Conservation (phyloP, 2,797 vertebrate genomes). For the Lagocephalus sceleratus region DNA sequence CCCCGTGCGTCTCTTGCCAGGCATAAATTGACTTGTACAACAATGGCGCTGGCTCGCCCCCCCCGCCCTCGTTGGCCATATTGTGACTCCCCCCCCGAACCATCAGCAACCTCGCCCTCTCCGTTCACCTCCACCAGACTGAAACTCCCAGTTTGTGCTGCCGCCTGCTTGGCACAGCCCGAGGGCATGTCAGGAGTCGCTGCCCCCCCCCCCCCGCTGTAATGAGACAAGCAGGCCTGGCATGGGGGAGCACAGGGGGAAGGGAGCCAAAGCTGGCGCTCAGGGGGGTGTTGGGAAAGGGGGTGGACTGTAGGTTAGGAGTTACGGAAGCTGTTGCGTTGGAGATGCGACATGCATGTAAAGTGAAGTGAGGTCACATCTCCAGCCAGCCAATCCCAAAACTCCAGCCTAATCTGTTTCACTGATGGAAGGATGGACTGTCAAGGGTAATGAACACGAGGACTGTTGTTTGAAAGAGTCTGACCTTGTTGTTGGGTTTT, state of each 20-base stretch:
- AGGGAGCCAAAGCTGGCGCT: conserved; percentile 29
- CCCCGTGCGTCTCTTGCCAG: conserved; percentile 13
- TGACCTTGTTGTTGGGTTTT: conserved; percentile 23
- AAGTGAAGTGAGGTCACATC: conserved; percentile 21
- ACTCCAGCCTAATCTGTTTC: conserved; percentile 18
- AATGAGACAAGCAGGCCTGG: conserved; percentile 59
- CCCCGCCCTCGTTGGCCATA: conserved; percentile 1
- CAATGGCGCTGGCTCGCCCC: background rate
- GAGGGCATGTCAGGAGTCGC: conserved; percentile 60
- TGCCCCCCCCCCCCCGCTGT: conserved; percentile 25
- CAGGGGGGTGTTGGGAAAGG: conserved; percentile 33
- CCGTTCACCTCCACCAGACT: conserved; percentile 38
- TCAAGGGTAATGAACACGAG: too few species aligned
- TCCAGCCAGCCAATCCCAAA: conserved; percentile 33
- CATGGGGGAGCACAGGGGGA: conserved; percentile 33
- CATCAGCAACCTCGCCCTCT: conserved; percentile 5
- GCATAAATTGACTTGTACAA: conserved; percentile 25
- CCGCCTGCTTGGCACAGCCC: conserved; percentile 50
- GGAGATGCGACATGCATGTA: conserved; percentile 23
- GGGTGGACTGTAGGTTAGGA: conserved; percentile 11
- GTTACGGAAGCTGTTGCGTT: conserved; percentile 2
- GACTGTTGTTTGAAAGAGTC: conserved; percentile 1
- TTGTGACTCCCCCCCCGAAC: conserved; percentile 16
- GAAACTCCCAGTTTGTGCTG: conserved; percentile 20
- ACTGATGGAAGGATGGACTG: too few species aligned